phyloP scores from a whole-genome alignment of 2,113 vertebrate genomes.

The Xiphophorus hellerii region DNA sequence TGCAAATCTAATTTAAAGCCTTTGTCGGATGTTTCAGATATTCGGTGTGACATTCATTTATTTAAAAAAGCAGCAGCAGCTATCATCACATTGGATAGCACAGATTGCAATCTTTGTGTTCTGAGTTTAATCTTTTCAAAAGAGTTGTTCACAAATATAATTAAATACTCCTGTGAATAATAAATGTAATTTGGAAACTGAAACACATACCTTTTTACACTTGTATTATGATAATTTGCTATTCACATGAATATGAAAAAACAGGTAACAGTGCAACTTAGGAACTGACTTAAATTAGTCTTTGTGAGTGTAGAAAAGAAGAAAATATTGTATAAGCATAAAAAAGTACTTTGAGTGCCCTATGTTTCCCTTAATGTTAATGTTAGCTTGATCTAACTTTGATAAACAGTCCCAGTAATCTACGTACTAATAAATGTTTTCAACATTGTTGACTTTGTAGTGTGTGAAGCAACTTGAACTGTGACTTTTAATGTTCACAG shows the following conservation, averaged over 20 bases:
- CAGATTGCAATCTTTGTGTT: constrained; percentile 43
- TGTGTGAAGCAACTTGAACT: no score
- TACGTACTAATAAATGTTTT: not conserved
- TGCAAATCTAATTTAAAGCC: constrained; percentile 33
- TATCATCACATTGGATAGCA: constrained; percentile 14
- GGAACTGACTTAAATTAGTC: constrained; percentile 39
- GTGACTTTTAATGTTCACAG: no score
- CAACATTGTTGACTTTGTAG: no score
- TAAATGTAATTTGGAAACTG: constrained; percentile 49
- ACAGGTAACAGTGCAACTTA: constrained; percentile 21
- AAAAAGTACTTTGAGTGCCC: no score
- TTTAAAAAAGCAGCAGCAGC: constrained; percentile 27
- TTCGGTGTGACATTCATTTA: constrained; percentile 27
- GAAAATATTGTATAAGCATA: not conserved
- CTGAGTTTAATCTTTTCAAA: constrained; percentile 26
- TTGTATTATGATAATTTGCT: constrained; percentile 35
- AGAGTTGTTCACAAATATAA: constrained; percentile 57
- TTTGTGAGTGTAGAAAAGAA: constrained; percentile 1
- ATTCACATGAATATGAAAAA: constrained; percentile 48
- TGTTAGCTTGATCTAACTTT: not conserved
- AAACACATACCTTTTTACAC: constrained; percentile 47
- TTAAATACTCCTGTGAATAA: constrained; percentile 49
- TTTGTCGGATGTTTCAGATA: constrained; percentile 18
- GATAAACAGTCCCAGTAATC: not conserved
- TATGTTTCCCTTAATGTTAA: not conserved